These are phyloP conservation scores for Temnopleurus reevesii DNA, from an alignment of 53 echinoderm and acorn worm genomes.

Conservation along the genomic window DNA sequence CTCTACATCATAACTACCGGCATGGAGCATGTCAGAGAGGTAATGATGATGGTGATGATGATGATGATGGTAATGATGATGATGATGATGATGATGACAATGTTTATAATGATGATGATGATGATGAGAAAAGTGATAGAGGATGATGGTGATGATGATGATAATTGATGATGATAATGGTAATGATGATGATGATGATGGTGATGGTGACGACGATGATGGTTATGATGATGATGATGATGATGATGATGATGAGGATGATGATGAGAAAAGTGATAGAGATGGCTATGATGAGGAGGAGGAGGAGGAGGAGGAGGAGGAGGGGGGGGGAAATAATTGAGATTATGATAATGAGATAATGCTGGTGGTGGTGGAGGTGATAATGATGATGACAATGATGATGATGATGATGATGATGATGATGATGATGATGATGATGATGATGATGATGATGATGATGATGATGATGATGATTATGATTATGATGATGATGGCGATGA, in stretches of 20 bases:
- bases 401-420: neutral
- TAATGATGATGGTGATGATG: constrained; percentile 13
- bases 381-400: neutral
- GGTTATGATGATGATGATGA: neutral
- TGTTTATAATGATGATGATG: neutral
- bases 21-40: constrained; percentile 91
- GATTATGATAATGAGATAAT: neutral
- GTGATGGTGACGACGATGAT: constrained; percentile 25
- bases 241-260: constrained; percentile 11
- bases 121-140: neutral
- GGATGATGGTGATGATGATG: neutral
- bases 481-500: constrained; percentile 4
- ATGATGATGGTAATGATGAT: neutral
- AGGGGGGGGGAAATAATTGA: too few species aligned
- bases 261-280: neutral
- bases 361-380: neutral
- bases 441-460: constrained; percentile 30
- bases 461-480: constrained; percentile 9
- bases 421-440: constrained; percentile 38
- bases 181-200: constrained; percentile 32
- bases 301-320: too few species aligned
- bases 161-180: constrained; percentile 25
- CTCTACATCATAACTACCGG: constrained; percentile 84
- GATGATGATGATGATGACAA: neutral
- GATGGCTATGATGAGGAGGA: neutral